These are phyloP conservation scores for Albula glossodonta DNA, from an alignment of 2,113 vertebrate genomes.

Conservation along the genomic window DNA sequence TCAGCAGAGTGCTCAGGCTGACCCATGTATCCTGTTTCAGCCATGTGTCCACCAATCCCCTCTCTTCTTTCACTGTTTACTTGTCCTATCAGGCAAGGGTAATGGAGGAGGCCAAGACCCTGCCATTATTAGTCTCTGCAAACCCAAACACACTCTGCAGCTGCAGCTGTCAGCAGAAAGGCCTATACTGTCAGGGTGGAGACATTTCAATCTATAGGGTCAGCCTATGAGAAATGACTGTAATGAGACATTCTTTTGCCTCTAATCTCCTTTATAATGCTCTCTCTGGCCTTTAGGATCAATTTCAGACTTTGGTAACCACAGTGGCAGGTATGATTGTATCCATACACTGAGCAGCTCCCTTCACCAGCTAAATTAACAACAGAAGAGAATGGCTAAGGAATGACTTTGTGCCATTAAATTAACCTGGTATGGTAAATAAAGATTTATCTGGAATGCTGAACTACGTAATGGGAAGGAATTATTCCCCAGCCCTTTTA, in stretches of 20 bases:
- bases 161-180: not conserved
- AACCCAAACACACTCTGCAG: not conserved
- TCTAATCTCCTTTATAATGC: not conserved
- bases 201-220: not conserved
- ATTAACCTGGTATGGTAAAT: not conserved
- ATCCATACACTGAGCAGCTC: not conserved
- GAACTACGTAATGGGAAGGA: not conserved
- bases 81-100: not conserved
- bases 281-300: not conserved
- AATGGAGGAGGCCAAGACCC: not conserved
- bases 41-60: not conserved
- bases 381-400: not conserved
- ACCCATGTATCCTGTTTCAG: not conserved
- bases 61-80: constrained; percentile 7
- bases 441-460: not conserved
- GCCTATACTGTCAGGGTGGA: not conserved
- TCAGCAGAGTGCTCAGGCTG: not conserved
- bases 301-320: not conserved
- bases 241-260: not conserved
- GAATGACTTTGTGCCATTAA: not conserved
- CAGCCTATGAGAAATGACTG: not conserved
- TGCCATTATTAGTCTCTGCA: not conserved
- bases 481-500: not conserved
- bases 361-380: too few species aligned
- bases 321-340: not conserved